Conservation (phyloP, 2,797 vertebrate species). For the Discoglossus pictus region DNA sequence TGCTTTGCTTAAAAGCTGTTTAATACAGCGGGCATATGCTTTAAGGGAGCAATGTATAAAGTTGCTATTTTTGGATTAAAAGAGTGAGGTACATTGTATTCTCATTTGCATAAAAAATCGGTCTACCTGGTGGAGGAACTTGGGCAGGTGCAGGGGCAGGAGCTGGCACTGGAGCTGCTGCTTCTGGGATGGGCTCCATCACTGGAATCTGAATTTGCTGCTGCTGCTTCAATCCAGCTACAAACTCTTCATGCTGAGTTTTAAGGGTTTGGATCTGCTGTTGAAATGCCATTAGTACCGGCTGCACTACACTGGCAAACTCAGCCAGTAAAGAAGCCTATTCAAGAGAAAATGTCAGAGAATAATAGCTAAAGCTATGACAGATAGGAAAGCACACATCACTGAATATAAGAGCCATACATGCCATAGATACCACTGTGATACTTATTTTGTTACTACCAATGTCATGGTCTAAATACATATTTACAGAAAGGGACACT, state of each 20-base stretch:
- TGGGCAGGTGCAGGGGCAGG: constrained; percentile 59
- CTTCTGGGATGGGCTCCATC: constrained; percentile 62
- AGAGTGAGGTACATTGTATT: too few species aligned
- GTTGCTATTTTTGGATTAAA: too few species aligned
- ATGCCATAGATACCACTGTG: too few species aligned
- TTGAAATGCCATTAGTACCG: constrained; percentile 91
- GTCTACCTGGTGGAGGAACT: constrained; percentile 68
- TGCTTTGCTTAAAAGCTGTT: too few species aligned
- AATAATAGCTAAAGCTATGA: not conserved
- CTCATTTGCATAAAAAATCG: too few species aligned
- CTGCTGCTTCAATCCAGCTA: constrained; percentile 82
- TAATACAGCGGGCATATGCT: too few species aligned
- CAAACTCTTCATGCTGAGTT: constrained; percentile 92
- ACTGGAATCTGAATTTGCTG: constrained; percentile 73
- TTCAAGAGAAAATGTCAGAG: not conserved
- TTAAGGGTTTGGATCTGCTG: constrained; percentile 94
- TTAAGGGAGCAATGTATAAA: too few species aligned
- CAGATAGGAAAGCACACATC: too few species aligned
- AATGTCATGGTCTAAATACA: too few species aligned
- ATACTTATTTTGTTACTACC: too few species aligned
- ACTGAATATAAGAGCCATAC: too few species aligned
- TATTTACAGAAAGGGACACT: too few species aligned
- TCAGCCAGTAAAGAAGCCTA: constrained; percentile 93
- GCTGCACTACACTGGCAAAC: constrained; percentile 87
- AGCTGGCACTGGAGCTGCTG: constrained; percentile 57